A percentile compares a stretch with the other conserved stretches of the same genome.
phyloP scores from a whole-genome alignment of 1,140 invertebrate species.

The Microplitis demolitor region DNA sequence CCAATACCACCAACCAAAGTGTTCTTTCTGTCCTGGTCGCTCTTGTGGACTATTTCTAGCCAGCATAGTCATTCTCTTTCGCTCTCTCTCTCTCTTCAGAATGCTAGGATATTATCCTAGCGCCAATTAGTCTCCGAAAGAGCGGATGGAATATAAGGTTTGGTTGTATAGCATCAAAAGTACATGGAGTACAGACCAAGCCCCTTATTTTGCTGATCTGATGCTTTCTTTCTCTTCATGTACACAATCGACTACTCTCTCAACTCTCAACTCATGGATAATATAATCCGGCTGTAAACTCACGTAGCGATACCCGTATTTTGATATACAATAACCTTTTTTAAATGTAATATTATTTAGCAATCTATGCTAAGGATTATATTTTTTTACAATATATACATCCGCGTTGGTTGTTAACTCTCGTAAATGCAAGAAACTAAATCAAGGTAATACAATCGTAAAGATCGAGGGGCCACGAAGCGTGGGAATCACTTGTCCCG shows the following conservation, averaged over 20 bases:
- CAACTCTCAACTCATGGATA: not conserved
- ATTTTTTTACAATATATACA: not conserved
- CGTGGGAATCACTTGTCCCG: slow-evolving; percentile 14
- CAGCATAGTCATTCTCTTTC: not conserved
- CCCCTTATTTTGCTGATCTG: too few relatives aligned
- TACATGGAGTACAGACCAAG: not conserved
- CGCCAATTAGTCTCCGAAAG: slow-evolving; percentile 13
- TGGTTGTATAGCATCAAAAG: not conserved
- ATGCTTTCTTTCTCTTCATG: not conserved
- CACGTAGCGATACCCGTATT: not conserved
- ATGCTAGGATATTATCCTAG: not conserved
- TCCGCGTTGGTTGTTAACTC: not conserved
- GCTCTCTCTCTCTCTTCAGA: not conserved
- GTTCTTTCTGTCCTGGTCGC: not conserved
- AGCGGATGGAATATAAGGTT: not conserved
- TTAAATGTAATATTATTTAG: too few relatives aligned
- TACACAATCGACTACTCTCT: not conserved
- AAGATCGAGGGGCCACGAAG: slow-evolving; percentile 1
- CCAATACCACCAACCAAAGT: not conserved
- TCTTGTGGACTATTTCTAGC: not conserved
- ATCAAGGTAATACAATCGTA: slow-evolving; percentile 7
- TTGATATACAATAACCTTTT: too few relatives aligned
- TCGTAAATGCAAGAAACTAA: not conserved
- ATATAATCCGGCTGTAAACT: not conserved
- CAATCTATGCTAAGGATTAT: too few relatives aligned